These are phyloP conservation scores for Cryptomyrus ogoouensis DNA, from an alignment of 2,113 vertebrate species.

Conservation along the genomic window DNA sequence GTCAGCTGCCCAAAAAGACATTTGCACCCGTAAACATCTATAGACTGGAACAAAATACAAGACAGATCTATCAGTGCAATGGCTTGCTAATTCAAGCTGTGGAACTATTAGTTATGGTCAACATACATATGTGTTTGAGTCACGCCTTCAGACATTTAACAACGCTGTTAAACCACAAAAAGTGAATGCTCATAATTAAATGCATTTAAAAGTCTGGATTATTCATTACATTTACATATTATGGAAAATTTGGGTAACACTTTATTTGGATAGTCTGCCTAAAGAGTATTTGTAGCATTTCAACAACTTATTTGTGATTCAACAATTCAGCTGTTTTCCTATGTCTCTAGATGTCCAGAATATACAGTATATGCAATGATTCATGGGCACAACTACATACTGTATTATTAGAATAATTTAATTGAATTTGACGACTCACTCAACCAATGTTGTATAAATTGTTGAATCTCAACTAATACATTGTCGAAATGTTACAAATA, in stretches of 20 bases:
- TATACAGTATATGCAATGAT: background rate
- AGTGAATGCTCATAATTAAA: background rate
- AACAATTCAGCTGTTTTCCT: background rate
- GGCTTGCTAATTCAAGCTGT: background rate
- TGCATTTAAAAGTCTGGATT: background rate
- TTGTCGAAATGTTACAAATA: background rate
- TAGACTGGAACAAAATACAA: background rate
- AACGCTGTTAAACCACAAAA: background rate
- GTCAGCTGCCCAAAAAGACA: background rate
- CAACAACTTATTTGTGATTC: background rate
- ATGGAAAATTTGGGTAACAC: background rate
- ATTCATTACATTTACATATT: background rate
- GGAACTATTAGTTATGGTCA: background rate
- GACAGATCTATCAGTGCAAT: background rate
- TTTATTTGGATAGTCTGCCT: background rate
- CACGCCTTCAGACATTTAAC: background rate
- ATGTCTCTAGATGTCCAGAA: background rate
- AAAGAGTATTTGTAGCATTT: background rate
- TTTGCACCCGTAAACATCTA: constrained; percentile 12
- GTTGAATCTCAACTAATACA: background rate
- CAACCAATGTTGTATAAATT: background rate
- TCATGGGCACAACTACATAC: background rate
- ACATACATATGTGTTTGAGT: background rate
- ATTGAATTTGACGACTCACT: background rate
- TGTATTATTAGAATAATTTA: background rate